Percentiles rank a stretch among this genome's conserved stretches.
Conservation (phyloP, 2,113 vertebrate genomes). For the Psilopsiagon aurifrons region DNA sequence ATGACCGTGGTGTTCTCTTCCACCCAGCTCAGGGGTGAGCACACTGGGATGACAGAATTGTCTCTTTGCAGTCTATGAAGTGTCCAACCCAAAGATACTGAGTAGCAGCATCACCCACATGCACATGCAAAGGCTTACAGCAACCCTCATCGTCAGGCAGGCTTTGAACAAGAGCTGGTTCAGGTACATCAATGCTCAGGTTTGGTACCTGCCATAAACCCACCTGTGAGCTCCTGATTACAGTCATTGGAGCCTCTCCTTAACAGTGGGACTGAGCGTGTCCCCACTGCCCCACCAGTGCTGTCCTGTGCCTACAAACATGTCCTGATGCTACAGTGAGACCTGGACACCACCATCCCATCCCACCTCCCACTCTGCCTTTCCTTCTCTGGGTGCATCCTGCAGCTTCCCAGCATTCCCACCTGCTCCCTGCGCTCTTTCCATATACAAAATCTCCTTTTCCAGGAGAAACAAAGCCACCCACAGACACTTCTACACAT, state of each 20-base stretch:
- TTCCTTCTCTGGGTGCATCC: fast-evolving
- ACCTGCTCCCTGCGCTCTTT: neutral
- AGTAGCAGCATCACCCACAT: fast-evolving
- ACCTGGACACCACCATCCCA: neutral
- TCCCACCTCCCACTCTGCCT: neutral
- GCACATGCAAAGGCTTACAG: neutral
- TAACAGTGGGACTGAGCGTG: neutral
- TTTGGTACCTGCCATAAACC: neutral
- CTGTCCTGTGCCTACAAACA: fast-evolving
- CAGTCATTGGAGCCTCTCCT: fast-evolving
- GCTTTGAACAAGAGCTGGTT: neutral
- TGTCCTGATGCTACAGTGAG: fast-evolving
- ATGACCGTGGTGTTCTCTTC: neutral
- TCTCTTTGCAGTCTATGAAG: fast-evolving
- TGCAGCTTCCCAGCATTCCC: neutral
- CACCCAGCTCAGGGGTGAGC: neutral
- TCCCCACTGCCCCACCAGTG: neutral
- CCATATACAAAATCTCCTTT: fast-evolving
- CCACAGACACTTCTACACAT: fast-evolving
- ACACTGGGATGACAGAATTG: fast-evolving
- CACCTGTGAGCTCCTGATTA: neutral
- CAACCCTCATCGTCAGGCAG: neutral
- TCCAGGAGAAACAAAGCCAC: neutral
- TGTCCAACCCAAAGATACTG: neutral
- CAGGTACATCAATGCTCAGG: neutral